A percentile compares a stretch with the other conserved stretches of the same genome.
Conservation (phyloP, 2,888 invertebrate genomes). For the Ennomos quercinarius region DNA sequence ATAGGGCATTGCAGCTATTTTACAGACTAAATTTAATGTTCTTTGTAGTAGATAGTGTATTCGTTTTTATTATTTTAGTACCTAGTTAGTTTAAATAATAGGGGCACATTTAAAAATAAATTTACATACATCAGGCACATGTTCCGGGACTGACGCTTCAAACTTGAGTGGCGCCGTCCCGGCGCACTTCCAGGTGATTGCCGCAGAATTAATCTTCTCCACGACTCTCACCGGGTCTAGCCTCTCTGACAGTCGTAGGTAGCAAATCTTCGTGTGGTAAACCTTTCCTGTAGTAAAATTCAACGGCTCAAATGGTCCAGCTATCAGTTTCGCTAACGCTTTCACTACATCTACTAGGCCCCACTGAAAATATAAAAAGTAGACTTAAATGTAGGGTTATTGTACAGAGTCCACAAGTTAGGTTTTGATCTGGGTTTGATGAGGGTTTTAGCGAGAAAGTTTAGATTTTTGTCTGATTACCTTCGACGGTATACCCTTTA, state of each 20-base stretch:
- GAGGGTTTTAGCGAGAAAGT: not conserved
- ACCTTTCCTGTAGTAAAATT: constrained; percentile 41
- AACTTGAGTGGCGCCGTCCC: constrained; percentile 32
- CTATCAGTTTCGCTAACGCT: constrained; percentile 44
- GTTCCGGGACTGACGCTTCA: constrained; percentile 51
- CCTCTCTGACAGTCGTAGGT: constrained; percentile 54
- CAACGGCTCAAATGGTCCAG: constrained; percentile 55
- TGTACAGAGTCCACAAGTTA: no score
- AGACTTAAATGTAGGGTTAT: not conserved
- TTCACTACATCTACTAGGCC: constrained; percentile 39
- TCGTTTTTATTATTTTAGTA: no score
- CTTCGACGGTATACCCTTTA: constrained; percentile 42
- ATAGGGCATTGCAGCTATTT: no score
- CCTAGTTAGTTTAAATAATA: no score
- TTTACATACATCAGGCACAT: constrained; percentile 62
- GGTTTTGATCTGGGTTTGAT: no score
- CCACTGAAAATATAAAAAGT: constrained; percentile 47
- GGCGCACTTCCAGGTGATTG: not conserved
- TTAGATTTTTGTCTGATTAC: constrained; percentile 20
- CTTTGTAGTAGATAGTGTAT: no score
- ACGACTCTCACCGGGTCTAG: constrained; percentile 54
- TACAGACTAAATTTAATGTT: no score
- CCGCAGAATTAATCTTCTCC: constrained; percentile 43
- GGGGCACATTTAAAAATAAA: no score
- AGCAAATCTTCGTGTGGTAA: constrained; percentile 44